These are phyloP conservation scores for Cisticola juncidis DNA, from an alignment of 2,113 vertebrate genomes.

Conservation along the genomic window DNA sequence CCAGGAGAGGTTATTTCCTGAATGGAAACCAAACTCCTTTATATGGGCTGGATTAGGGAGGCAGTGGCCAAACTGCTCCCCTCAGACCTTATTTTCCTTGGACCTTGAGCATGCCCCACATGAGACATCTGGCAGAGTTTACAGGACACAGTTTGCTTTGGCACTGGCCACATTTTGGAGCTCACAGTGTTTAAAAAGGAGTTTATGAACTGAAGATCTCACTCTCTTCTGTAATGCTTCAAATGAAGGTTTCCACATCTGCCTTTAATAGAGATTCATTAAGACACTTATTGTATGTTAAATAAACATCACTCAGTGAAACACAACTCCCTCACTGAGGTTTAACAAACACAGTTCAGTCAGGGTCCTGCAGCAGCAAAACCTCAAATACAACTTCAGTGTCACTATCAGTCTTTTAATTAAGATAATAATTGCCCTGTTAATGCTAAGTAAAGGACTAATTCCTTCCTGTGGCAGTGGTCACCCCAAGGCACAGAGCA, in stretches of 20 bases:
- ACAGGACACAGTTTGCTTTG: slow-evolving; percentile 57
- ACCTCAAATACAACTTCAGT: neutral
- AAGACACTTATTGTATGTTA: slow-evolving; percentile 44
- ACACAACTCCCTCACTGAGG: neutral
- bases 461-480: neutral
- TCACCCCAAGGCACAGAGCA: neutral
- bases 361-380: slow-evolving; percentile 25
- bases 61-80: slow-evolving; percentile 34
- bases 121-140: slow-evolving; percentile 51
- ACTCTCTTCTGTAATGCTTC: slow-evolving; percentile 29
- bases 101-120: slow-evolving; percentile 6
- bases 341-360: slow-evolving; percentile 21
- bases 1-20: slow-evolving; percentile 25
- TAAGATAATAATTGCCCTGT: neutral
- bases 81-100: slow-evolving; percentile 56
- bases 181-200: slow-evolving; percentile 26
- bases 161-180: neutral
- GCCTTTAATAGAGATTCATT: slow-evolving; percentile 57
- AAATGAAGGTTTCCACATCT: slow-evolving; percentile 58
- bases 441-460: neutral
- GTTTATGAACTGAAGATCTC: slow-evolving; percentile 46
- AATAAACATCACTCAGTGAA: slow-evolving; percentile 35
- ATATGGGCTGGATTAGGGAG: neutral
- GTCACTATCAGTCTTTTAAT: neutral
- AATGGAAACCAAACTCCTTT: slow-evolving; percentile 19